Evolutionary conservation across 2,113 vertebrate species (phyloP).

Genomic region (Apteryx owenii): DNA sequence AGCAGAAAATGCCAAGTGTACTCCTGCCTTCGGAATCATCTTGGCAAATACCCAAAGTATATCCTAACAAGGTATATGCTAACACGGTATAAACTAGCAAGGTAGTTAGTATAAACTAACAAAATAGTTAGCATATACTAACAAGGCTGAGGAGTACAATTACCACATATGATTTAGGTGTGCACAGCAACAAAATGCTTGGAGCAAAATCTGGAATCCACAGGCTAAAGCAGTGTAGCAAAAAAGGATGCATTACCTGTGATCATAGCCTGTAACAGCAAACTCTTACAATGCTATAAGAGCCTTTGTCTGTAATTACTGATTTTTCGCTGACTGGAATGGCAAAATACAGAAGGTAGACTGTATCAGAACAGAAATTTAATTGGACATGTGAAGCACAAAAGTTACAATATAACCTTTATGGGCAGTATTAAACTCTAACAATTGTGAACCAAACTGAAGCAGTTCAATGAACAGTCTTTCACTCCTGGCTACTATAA

Average conservation of each 20-base stretch:
- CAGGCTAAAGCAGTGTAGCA: background rate
- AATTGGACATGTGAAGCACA: background rate
- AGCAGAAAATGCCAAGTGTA: slow-evolving; percentile 43
- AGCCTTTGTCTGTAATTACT: background rate
- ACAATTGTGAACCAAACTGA: background rate
- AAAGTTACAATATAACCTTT: background rate
- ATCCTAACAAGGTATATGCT: background rate
- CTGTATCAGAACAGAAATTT: background rate
- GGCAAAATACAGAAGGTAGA: background rate
- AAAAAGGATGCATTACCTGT: background rate
- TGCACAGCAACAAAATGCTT: background rate
- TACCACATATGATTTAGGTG: background rate
- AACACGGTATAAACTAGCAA: background rate
- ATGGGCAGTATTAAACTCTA: background rate
- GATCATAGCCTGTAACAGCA: background rate
- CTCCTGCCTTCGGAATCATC: slow-evolving; percentile 38
- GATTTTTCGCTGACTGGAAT: background rate
- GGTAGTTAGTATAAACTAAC: no score
- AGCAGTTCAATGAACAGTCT: background rate
- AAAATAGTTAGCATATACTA: background rate
- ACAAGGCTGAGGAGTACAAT: background rate
- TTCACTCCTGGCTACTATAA: background rate
- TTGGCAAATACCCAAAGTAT: background rate
- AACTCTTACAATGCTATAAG: background rate
- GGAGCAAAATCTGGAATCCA: background rate